phyloP scores from a whole-genome alignment of 2,113 vertebrate genomes.

The Pelecanoides urinatrix region DNA sequence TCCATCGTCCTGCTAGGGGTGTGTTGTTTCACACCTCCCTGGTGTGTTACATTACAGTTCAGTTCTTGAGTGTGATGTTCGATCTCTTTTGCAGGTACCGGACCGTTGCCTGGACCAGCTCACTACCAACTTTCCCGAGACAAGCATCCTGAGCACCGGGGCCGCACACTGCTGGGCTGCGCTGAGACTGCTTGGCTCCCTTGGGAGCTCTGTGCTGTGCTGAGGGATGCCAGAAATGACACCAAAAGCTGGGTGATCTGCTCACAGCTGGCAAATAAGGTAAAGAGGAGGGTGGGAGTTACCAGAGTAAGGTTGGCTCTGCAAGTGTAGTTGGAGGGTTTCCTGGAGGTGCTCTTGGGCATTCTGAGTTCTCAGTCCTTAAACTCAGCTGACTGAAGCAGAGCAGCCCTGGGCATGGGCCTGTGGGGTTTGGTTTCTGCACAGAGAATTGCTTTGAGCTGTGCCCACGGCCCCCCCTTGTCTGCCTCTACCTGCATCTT shows the following conservation, averaged over 20 bases:
- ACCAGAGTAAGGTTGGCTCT: background rate
- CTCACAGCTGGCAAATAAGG: conserved; percentile 70
- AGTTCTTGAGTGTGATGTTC: background rate
- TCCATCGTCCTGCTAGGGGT: no score
- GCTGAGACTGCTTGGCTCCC: background rate
- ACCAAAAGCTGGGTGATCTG: conserved; percentile 66
- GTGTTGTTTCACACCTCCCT: background rate
- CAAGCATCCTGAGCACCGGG: background rate
- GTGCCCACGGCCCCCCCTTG: background rate
- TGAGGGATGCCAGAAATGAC: conserved; percentile 70
- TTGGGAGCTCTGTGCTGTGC: conserved; percentile 57
- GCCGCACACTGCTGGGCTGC: background rate
- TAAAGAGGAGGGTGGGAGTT: background rate
- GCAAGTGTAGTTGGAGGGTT: background rate
- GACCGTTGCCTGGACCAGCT: conserved; percentile 63
- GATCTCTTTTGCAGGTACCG: conserved; percentile 58
- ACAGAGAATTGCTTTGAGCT: background rate
- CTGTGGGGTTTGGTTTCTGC: background rate
- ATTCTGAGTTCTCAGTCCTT: background rate
- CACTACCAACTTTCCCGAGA: background rate
- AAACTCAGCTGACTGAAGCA: background rate
- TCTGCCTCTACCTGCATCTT: background rate
- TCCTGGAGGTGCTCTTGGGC: background rate
- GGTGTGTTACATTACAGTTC: background rate
- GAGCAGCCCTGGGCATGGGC: no score